phyloP scores from a whole-genome alignment of 2,113 vertebrate genomes.

The Hemichromis elongatus region DNA sequence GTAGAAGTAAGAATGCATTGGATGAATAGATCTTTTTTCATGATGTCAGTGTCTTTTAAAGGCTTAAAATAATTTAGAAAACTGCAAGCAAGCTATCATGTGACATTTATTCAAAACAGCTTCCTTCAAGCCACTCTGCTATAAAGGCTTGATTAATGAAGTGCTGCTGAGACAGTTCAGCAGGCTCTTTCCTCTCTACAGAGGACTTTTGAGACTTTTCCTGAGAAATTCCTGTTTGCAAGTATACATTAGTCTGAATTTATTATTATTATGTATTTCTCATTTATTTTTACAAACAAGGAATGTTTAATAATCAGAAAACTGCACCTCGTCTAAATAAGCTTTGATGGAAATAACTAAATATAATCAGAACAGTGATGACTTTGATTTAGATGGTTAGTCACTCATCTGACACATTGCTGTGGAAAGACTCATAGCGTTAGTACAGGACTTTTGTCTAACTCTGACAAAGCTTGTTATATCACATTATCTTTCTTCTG shows the following conservation, averaged over 20 bases:
- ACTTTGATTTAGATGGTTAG: not conserved
- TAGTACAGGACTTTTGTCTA: not conserved
- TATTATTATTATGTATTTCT: not conserved
- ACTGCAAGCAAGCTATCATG: not conserved
- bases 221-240: too few species aligned
- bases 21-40: not conserved
- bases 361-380: slow-evolving; percentile 7
- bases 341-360: not conserved
- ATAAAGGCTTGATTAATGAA: not conserved
- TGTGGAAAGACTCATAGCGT: not conserved
- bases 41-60: not conserved
- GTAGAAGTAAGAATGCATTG: not conserved
- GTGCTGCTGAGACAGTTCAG: not conserved
- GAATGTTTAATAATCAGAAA: not conserved
- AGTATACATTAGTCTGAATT: not conserved
- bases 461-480: slow-evolving; percentile 2
- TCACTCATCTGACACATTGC: not conserved
- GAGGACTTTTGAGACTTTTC: not conserved
- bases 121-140: not conserved
- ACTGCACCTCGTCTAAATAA: not conserved
- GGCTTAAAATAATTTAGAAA: not conserved
- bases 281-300: not conserved
- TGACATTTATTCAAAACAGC: not conserved
- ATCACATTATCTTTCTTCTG: slow-evolving; percentile 14
- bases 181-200: not conserved